Evolutionary conservation across 2,888 invertebrate genomes (phyloP).

Genomic region (Trachelus iudaicus): DNA sequence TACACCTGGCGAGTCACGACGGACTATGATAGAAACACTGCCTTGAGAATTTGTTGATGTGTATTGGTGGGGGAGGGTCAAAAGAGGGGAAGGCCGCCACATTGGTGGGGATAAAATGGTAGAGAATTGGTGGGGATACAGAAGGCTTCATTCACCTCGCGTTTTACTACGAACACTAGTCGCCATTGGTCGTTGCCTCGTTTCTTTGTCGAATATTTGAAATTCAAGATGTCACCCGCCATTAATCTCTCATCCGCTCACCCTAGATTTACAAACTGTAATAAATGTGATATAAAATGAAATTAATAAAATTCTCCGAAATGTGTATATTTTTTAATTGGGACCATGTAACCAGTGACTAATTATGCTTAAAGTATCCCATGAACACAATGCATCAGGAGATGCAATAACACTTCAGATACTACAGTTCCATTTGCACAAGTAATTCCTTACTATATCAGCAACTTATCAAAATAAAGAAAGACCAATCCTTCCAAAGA

Average conservation of each 20-base stretch:
- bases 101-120: background rate
- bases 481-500: background rate
- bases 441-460: background rate
- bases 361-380: background rate
- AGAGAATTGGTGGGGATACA: conserved; percentile 5
- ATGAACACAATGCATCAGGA: background rate
- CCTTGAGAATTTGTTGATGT: background rate
- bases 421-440: background rate
- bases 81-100: background rate
- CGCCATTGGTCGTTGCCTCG: background rate
- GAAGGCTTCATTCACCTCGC: conserved; percentile 44
- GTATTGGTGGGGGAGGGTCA: background rate
- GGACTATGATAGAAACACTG: background rate
- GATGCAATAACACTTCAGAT: background rate
- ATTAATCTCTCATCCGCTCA: background rate
- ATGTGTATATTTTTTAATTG: background rate
- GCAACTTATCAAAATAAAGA: background rate
- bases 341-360: background rate
- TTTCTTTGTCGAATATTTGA: background rate
- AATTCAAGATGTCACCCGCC: background rate
- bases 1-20: background rate
- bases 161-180: conserved; percentile 24
- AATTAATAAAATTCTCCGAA: background rate
- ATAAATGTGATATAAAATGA: background rate
- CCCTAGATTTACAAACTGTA: background rate